These are phyloP conservation scores for Dryadula phaetusa DNA, from an alignment of 2,888 invertebrate genomes.

Conservation along the genomic window DNA sequence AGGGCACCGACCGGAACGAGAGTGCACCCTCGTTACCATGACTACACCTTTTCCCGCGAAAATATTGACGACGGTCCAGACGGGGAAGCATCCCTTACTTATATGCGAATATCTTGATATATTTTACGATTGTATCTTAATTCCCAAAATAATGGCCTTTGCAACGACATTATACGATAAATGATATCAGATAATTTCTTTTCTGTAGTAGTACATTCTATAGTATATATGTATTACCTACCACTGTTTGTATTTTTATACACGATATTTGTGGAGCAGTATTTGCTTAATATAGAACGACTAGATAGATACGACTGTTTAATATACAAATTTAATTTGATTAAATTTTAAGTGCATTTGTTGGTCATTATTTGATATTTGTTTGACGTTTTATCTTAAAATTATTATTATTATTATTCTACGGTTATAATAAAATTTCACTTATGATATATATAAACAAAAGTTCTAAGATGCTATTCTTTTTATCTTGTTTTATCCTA, in stretches of 20 bases:
- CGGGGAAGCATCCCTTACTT: constrained; percentile 55
- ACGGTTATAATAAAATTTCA: too few species aligned
- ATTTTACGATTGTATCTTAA: constrained; percentile 63
- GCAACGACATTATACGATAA: constrained; percentile 46
- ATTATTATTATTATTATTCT: too few species aligned
- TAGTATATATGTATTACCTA: not conserved
- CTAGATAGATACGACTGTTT: not conserved
- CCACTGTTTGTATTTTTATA: not conserved
- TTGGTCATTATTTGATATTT: too few species aligned
- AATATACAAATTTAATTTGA: not conserved
- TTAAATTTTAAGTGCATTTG: too few species aligned
- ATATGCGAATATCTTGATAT: constrained; percentile 68
- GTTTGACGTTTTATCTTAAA: too few species aligned
- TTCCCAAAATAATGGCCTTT: constrained; percentile 64
- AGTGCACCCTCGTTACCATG: constrained; percentile 76
- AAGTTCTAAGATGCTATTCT: too few species aligned
- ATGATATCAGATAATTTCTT: not conserved
- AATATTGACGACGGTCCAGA: constrained; percentile 73
- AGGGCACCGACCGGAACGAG: constrained; percentile 72
- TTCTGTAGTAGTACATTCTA: too few species aligned
- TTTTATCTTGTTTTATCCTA: too few species aligned
- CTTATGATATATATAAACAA: too few species aligned
- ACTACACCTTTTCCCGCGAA: constrained; percentile 75
- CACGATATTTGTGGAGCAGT: not conserved
- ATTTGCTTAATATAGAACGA: not conserved